Base-by-base conservation (phyloP, 2,797 vertebrate species). In the Naso thynnoides region DNA sequence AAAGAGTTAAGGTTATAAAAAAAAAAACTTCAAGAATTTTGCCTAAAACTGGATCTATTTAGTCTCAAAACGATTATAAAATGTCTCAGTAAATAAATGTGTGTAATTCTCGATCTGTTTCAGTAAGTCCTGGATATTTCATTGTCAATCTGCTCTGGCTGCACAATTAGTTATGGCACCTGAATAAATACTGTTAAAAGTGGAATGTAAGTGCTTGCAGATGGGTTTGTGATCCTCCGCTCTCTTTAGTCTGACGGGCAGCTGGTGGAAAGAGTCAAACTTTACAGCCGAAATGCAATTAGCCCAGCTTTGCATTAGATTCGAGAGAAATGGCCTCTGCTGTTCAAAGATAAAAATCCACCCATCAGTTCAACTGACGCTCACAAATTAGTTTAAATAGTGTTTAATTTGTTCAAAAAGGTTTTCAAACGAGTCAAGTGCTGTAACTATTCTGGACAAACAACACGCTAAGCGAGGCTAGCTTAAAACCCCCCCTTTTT, bases 91-190 rank as follows among this genome's bases (percentile, higher is more conserved):
- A 23, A 24, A 2, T 26, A 8, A 6, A 50, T 4, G 0, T 10
- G n/a, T 23, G 56, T 26, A 27, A 8, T 53, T 16, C 4, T 10
- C 29, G 9, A 56, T 31, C 5, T 16, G 23, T 3, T 15, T 8
- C n/a, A 39, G 39, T 21, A 27, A 27, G 23, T 47, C 10, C 27
- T 21, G 42, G 26, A 42, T 49, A 21, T 9, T 29, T 13, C 8
- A 38, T 27, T 15, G 16, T 31, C 4, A 41, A 56, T 15, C 42
- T 56, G 50, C 45, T 31, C 24, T 3, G 56, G 29, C n/a, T 50
- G 21, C 42, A 45, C 26, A 50, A 36, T 10, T 39, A 73, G 59
- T 52, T 38, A 60, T 38, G 55, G 44, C 27, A 63, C 58, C 64
- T 50, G 24, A 29, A 33, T 3, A 16, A 54, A 64, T 50, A 58